Conservation (phyloP, 1,140 invertebrate genomes). For the Rhynchophorus ferrugineus region DNA sequence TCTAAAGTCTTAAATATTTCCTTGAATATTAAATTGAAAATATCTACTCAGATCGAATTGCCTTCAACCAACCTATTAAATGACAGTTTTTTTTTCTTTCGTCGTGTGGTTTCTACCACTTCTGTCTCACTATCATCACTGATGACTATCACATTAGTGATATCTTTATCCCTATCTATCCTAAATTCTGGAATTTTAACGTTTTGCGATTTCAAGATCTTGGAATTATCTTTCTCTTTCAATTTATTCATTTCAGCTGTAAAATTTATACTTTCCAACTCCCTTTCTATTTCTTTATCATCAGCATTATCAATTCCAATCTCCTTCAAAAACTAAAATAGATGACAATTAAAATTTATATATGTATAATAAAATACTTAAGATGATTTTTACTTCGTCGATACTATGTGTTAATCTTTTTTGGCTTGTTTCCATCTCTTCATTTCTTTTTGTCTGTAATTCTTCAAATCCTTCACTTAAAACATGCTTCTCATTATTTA, state of each 20-base stretch:
- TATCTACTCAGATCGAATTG: too few species aligned
- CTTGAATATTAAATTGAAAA: too few species aligned
- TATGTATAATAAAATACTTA: too few species aligned
- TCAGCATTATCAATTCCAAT: background rate
- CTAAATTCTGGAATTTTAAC: conserved; percentile 13
- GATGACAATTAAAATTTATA: too few species aligned
- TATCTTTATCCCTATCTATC: background rate
- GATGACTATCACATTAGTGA: conserved; percentile 9
- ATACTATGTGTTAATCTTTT: too few species aligned
- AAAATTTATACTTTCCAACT: conserved; percentile 17
- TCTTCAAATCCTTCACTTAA: background rate
- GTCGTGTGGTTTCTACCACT: conserved; percentile 31
- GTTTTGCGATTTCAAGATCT: conserved; percentile 25
- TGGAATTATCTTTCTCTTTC: background rate
- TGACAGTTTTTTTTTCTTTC: conserved; percentile 20
- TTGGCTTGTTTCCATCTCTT: too few species aligned
- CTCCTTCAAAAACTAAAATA: background rate
- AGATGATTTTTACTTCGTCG: background rate
- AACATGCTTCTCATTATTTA: background rate
- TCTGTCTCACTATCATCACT: conserved; percentile 24
- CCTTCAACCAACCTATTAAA: background rate
- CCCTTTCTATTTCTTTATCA: conserved; percentile 10
- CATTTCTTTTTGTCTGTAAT: too few species aligned
- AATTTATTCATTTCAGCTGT: background rate
- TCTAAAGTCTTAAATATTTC: too few species aligned